Evolutionary conservation across 2,113 vertebrate species (phyloP).

Genomic region (Microcebus lehilahytsara): DNA sequence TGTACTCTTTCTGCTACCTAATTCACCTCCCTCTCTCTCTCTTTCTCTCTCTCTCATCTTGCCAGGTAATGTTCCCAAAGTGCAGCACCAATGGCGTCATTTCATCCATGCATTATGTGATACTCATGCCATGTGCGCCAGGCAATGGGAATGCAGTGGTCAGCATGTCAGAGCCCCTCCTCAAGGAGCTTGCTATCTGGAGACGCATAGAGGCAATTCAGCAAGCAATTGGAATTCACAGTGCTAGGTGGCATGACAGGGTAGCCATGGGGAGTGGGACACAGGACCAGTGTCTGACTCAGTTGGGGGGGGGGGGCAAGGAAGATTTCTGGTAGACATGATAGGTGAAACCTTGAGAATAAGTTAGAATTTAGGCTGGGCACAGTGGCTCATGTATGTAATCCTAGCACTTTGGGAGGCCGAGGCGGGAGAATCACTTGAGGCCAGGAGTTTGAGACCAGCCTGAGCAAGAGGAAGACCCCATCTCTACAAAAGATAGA

Average conservation of each 20-base stretch:
- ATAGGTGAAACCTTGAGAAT: neutral
- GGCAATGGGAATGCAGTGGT: neutral
- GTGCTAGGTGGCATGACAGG: neutral
- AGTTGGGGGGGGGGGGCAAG: neutral
- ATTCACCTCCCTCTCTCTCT: neutral
- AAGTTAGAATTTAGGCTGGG: neutral
- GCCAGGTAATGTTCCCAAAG: neutral
- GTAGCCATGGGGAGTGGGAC: neutral
- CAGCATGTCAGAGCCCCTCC: neutral
- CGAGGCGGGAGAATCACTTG: too few relatives aligned
- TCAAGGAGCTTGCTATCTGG: neutral
- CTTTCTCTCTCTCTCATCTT: neutral
- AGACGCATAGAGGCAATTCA: neutral
- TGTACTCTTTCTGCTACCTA: neutral
- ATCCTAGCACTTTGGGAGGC: too few relatives aligned
- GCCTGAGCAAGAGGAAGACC: too few relatives aligned
- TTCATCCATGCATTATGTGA: neutral
- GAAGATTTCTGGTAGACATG: neutral
- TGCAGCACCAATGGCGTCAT: neutral
- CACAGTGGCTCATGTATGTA: too few relatives aligned
- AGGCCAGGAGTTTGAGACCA: too few relatives aligned
- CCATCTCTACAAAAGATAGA: too few relatives aligned
- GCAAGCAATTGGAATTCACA: neutral
- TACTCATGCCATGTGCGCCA: neutral
- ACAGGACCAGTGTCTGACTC: neutral